A percentile compares a stretch with the other conserved stretches of the same genome.
phyloP scores from a whole-genome alignment of 1,140 invertebrate genomes.

The Drosophila sulfurigaster region DNA sequence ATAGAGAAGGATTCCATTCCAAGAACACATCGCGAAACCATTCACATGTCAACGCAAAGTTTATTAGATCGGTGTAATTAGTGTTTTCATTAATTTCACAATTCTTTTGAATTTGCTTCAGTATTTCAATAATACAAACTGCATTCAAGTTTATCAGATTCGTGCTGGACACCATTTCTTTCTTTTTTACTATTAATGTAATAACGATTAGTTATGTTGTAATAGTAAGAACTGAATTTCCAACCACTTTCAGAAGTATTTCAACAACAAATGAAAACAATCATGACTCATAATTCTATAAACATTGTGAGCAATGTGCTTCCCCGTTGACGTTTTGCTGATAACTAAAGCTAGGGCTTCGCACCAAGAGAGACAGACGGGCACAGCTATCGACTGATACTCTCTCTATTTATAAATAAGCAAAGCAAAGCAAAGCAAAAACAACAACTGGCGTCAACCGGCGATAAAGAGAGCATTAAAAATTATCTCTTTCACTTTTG shows the following conservation, averaged over 20 bases:
- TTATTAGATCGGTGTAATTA: slow-evolving; percentile 8
- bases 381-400: neutral
- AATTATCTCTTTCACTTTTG: neutral
- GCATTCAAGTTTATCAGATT: neutral
- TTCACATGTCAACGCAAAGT: slow-evolving; percentile 5
- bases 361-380: neutral
- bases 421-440: neutral
- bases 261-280: neutral
- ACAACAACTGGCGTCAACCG: neutral
- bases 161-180: neutral
- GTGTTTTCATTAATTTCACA: slow-evolving; percentile 3
- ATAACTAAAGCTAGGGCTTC: neutral
- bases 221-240: neutral
- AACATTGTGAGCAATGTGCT: neutral
- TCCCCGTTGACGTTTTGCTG: neutral
- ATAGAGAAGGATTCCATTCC: neutral
- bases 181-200: neutral
- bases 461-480: neutral
- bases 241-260: neutral
- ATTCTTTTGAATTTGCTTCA: neutral
- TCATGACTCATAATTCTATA: neutral
- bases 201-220: neutral
- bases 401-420: neutral
- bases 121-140: neutral
- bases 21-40: neutral